Conservation (phyloP, 2,113 vertebrate genomes). For the Catagonus wagneri region DNA sequence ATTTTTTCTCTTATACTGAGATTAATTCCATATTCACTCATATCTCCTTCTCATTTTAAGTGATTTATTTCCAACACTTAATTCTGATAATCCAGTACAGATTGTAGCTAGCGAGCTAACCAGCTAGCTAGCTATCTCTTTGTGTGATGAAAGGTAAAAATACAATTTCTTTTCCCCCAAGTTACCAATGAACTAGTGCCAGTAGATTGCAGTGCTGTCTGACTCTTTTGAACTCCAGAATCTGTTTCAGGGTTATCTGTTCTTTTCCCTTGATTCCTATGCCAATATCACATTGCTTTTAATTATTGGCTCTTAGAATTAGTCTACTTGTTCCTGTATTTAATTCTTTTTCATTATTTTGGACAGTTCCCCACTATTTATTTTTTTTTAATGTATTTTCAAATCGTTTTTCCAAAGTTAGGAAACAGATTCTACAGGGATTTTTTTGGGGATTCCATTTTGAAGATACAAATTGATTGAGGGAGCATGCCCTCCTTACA, state of each 20-base stretch:
- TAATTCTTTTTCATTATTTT: conserved; percentile 74
- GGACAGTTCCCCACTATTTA: conserved; percentile 44
- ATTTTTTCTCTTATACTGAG: not conserved
- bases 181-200: not conserved
- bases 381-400: conserved; percentile 63
- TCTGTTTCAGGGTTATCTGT: conserved; percentile 73
- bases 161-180: not conserved
- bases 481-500: conserved; percentile 12
- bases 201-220: conserved; percentile 51
- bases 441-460: conserved; percentile 62
- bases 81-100: not conserved
- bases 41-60: conserved; percentile 12
- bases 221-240: conserved; percentile 55
- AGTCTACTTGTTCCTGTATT: conserved; percentile 71
- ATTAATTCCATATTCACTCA: not conserved
- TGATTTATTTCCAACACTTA: conserved; percentile 1
- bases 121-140: not conserved
- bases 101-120: not conserved
- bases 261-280: conserved; percentile 72
- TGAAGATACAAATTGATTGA: conserved; percentile 54
- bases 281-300: conserved; percentile 76
- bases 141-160: conserved; percentile 14
- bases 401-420: conserved; percentile 57
- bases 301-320: conserved; percentile 72
- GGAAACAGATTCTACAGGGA: conserved; percentile 52